Percentiles rank a stretch among this genome's conserved stretches.
phyloP scores from a whole-genome alignment of 2,113 vertebrate genomes.

The Rhinopomastus cyanomelas region DNA sequence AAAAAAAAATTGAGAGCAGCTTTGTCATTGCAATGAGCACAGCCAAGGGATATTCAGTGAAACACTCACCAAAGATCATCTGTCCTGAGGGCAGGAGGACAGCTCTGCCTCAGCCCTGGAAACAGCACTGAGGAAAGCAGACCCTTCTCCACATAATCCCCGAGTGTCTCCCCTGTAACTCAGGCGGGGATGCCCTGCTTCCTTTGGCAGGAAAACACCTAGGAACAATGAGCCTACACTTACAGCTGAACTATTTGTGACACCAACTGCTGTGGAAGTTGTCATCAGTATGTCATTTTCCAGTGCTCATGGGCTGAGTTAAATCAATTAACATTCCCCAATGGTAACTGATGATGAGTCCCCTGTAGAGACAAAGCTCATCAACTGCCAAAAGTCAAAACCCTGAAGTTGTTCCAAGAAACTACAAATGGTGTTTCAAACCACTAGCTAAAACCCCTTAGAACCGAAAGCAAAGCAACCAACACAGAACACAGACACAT shows the following conservation, averaged over 20 bases:
- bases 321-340: neutral
- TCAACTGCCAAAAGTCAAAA: conserved; percentile 29
- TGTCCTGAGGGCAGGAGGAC: neutral
- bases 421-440: neutral
- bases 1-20: neutral
- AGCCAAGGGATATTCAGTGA: neutral
- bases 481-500: rapidly evolving
- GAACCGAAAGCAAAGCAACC: neutral
- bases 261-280: conserved; percentile 28
- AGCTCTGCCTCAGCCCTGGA: neutral
- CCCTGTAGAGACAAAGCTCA: conserved; percentile 1
- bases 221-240: neutral
- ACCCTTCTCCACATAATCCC: neutral
- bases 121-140: neutral
- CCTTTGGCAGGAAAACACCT: neutral
- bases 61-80: neutral
- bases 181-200: neutral
- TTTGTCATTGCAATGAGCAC: neutral
- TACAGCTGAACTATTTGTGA: conserved; percentile 35
- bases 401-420: neutral
- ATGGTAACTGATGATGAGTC: neutral
- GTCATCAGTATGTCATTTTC: conserved; percentile 44
- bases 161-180: neutral
- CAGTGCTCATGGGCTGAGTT: conserved; percentile 4
- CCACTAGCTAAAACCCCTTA: neutral